Evolutionary conservation across 2,888 invertebrate species (phyloP).

Genomic region (Tineola bisselliella): DNA sequence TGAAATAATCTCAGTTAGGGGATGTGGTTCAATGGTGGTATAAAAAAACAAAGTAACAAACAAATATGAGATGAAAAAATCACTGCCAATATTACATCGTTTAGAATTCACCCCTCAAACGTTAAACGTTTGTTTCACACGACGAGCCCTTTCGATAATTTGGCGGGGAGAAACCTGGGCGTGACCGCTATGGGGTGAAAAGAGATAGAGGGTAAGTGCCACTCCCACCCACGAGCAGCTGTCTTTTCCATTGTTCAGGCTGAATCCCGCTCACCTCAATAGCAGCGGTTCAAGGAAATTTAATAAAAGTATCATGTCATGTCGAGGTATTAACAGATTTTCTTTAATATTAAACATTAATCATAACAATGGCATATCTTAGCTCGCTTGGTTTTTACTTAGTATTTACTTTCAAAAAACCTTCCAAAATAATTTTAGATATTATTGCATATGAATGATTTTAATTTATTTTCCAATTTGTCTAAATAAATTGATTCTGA

Average conservation of each 20-base stretch:
- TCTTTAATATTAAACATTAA: neutral
- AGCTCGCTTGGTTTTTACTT: neutral
- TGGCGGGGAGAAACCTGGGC: constrained; percentile 17
- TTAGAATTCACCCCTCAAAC: constrained; percentile 40
- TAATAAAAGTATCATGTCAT: constrained; percentile 31
- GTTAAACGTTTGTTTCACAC: constrained; percentile 46
- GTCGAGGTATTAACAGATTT: constrained; percentile 16
- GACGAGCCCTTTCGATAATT: constrained; percentile 46
- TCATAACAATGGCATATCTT: neutral
- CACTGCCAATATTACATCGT: constrained; percentile 49
- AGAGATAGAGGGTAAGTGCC: constrained; percentile 22
- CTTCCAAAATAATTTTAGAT: no score
- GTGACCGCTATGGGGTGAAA: constrained; percentile 21
- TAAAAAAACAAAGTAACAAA: constrained; percentile 25
- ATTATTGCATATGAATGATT: no score
- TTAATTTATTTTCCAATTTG: no score
- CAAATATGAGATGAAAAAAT: constrained; percentile 42
- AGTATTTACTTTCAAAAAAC: no score
- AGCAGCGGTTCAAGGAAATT: constrained; percentile 39
- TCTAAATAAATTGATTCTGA: no score
- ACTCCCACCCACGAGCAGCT: constrained; percentile 48
- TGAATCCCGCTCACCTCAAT: constrained; percentile 36
- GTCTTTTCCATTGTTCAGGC: constrained; percentile 36
- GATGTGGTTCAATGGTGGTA: constrained; percentile 25
- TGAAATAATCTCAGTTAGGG: constrained; percentile 20